A percentile compares a stretch with the other conserved stretches of the same genome.
Evolutionary conservation across 2,113 vertebrate species (phyloP).

Genomic region (Gracilinanus agilis): DNA sequence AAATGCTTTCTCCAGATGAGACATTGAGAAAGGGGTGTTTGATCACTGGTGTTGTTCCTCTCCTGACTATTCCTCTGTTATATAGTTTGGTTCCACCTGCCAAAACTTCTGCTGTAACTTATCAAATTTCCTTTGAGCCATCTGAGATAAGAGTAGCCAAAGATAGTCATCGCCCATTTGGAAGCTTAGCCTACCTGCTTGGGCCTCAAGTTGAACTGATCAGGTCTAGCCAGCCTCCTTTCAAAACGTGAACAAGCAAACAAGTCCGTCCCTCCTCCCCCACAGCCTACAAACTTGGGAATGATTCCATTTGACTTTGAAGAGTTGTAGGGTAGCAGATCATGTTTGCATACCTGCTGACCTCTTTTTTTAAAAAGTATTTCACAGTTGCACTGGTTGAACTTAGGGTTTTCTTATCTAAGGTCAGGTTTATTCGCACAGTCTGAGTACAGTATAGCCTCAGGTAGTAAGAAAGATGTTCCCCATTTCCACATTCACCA

Average conservation of each 20-base stretch:
- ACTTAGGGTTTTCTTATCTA: conserved; percentile 64
- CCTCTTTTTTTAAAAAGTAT: conserved; percentile 53
- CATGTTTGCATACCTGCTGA: conserved; percentile 39
- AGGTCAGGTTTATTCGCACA: conserved; percentile 60
- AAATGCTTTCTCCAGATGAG: too few species aligned
- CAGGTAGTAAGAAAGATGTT: too few species aligned
- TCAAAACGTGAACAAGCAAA: neutral
- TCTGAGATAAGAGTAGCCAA: neutral
- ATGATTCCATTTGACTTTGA: neutral
- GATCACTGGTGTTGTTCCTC: neutral
- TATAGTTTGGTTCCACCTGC: neutral
- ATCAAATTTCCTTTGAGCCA: neutral
- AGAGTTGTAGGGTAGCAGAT: neutral
- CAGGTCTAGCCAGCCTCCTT: too few species aligned
- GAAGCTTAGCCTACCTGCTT: neutral
- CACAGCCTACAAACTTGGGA: too few species aligned
- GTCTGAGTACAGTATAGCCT: conserved; percentile 30
- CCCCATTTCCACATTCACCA: too few species aligned
- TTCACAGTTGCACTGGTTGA: conserved; percentile 23
- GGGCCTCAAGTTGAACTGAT: too few species aligned
- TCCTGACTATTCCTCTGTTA: neutral
- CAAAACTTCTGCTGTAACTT: neutral
- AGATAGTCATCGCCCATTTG: neutral
- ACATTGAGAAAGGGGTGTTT: rapidly evolving
- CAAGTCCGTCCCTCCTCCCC: neutral